Base-by-base conservation (phyloP, 1,140 invertebrate species). In the Arctopsyche grandis region DNA sequence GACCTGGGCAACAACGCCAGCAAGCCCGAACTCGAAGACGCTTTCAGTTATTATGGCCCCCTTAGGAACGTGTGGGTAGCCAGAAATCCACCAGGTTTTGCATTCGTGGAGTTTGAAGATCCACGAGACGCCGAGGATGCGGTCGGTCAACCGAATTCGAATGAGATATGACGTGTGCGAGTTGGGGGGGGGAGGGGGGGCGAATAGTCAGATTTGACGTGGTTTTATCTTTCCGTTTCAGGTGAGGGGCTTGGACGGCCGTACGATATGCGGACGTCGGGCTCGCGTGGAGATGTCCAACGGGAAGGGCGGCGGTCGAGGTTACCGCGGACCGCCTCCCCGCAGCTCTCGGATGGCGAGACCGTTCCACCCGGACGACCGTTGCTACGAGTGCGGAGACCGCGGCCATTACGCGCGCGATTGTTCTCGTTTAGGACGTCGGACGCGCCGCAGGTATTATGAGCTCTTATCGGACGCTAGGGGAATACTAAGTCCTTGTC, bases 41-140 rank as follows among this genome's bases (percentile, higher is more conserved):
- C 96, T 9, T 99, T 99, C 87, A 93, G 94, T 71, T 96, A 98
- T 83, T 99, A 98, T 87, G 98, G 98, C 4, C 94, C 95, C 29
- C 88, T 99, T 80, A 92, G 94, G 81, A 98, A 96, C 89, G 96
- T 99, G 19, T 98, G 96, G 97, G 96, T 98, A 3, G 97, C 97
- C 0, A 90, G 96, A 83, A 98, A 98, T 87, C 95, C 95, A 9
- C 94, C 95, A 58, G 93, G 97, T 44, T 99, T 99, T 90, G 97
- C 97, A 12, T 99, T 99, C 89, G 94, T 99, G 16, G 97, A 98
- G 87, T 99, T 97, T 88, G 97, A 99, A 88, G 93, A 94, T 86
- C 90, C 93, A 0, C 87, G 94, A 79, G 97, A 99, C 89, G 97
- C 97, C 7, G 96, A 97, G 85, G 97, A 99, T 89, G 95, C 97